Evolutionary conservation across 2,113 vertebrate species (phyloP).

Genomic region (Colistium nudipinnis): DNA sequence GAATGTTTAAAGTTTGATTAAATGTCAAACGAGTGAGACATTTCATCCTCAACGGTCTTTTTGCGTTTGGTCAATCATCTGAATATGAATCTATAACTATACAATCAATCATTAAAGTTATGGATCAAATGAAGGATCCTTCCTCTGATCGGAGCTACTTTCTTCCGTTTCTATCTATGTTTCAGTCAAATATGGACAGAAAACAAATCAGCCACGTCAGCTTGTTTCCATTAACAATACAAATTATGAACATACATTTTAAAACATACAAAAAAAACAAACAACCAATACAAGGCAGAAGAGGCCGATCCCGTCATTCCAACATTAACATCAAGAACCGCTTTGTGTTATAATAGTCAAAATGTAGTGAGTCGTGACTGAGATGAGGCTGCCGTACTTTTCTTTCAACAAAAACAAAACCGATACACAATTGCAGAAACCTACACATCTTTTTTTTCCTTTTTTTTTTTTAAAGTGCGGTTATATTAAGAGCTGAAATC

Average conservation of each 20-base stretch:
- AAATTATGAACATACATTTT: constrained; percentile 72
- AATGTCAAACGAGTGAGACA: too few relatives aligned
- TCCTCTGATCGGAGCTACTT: too few relatives aligned
- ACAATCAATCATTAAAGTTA: too few relatives aligned
- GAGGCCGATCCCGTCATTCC: constrained; percentile 56
- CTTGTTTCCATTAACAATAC: constrained; percentile 65
- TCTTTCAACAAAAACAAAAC: constrained; percentile 29
- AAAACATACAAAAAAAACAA: constrained; percentile 76
- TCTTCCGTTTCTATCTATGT: too few relatives aligned
- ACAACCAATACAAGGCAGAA: constrained; percentile 70
- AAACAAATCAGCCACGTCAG: neutral
- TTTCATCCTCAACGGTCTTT: too few relatives aligned
- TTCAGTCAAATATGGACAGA: constrained; percentile 22
- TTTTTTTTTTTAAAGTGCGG: constrained; percentile 21
- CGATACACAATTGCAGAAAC: constrained; percentile 39
- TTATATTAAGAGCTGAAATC: constrained; percentile 45
- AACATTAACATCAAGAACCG: constrained; percentile 49
- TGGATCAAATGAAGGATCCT: too few relatives aligned
- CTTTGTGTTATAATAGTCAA: constrained; percentile 27
- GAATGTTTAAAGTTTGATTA: too few relatives aligned
- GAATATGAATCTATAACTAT: too few relatives aligned
- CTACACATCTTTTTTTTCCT: constrained; percentile 21
- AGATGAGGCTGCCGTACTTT: constrained; percentile 6
- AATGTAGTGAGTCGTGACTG: constrained; percentile 9
- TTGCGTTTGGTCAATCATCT: too few relatives aligned